Evolutionary conservation across 92 coral and sea anemone genomes (phyloP).

Genomic region (Paragorgia papillata): DNA sequence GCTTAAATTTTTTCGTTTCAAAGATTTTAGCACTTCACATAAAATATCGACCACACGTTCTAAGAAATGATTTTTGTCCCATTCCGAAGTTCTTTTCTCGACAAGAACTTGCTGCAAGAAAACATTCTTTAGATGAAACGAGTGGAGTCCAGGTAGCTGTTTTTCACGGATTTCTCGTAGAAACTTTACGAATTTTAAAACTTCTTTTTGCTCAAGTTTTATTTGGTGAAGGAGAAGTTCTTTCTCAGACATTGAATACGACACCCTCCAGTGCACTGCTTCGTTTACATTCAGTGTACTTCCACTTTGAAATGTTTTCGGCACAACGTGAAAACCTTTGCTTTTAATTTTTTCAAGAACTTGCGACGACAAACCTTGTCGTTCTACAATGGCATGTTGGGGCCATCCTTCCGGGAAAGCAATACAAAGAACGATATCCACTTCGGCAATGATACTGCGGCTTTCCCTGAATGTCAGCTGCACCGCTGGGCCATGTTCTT

Average conservation of each 20-base stretch:
- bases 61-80: not conserved
- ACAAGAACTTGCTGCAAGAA: slow-evolving; percentile 43
- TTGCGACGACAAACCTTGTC: not conserved
- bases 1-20: not conserved
- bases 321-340: slow-evolving; percentile 42
- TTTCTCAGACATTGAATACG: slow-evolving; percentile 62
- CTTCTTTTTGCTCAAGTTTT: not conserved
- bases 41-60: not conserved
- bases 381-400: slow-evolving; percentile 1
- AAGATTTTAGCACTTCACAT: not conserved
- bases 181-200: slow-evolving; percentile 35
- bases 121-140: slow-evolving; percentile 54
- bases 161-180: slow-evolving; percentile 38
- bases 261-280: slow-evolving; percentile 47
- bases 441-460: slow-evolving; percentile 44
- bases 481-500: slow-evolving; percentile 58
- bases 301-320: slow-evolving; percentile 37
- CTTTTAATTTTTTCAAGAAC: slow-evolving; percentile 44
- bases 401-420: slow-evolving; percentile 51
- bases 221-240: slow-evolving; percentile 10
- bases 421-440: slow-evolving; percentile 53
- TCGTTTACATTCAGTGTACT: not conserved
- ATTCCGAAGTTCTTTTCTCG: not conserved
- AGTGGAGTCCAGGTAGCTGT: slow-evolving; percentile 35
- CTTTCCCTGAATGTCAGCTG: slow-evolving; percentile 35